phyloP scores from a whole-genome alignment of 2,113 vertebrate genomes.

The Platysteira castanea region DNA sequence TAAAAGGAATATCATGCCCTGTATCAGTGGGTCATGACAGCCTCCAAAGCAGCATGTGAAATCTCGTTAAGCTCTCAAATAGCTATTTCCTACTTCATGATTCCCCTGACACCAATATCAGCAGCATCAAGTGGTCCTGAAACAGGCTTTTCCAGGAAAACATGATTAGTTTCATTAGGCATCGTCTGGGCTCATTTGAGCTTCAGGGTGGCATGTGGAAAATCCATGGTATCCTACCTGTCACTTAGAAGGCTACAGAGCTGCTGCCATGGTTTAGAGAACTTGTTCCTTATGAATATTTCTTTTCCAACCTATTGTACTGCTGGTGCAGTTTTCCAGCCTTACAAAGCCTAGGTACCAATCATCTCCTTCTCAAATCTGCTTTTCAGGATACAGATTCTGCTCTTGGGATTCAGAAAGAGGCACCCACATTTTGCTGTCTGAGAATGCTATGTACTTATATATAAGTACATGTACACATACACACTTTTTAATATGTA shows the following conservation, averaged over 20 bases:
- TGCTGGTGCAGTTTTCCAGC: background rate
- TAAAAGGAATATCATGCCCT: background rate
- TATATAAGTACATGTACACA: fast-evolving
- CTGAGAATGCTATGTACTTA: background rate
- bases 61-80: background rate
- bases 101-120: background rate
- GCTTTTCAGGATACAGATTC: background rate
- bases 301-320: background rate
- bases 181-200: background rate
- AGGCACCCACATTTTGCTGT: background rate
- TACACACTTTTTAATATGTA: background rate
- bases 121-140: background rate
- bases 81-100: background rate
- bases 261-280: background rate
- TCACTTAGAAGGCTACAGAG: background rate
- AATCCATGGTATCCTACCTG: background rate
- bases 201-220: background rate
- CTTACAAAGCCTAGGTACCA: background rate
- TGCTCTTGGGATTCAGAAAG: background rate
- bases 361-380: background rate
- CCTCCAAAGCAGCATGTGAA: background rate
- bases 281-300: background rate
- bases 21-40: fast-evolving
- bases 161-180: background rate
- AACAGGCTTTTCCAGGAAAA: background rate